phyloP scores from a whole-genome alignment of 2,113 vertebrate genomes.

The Mixornis gularis region DNA sequence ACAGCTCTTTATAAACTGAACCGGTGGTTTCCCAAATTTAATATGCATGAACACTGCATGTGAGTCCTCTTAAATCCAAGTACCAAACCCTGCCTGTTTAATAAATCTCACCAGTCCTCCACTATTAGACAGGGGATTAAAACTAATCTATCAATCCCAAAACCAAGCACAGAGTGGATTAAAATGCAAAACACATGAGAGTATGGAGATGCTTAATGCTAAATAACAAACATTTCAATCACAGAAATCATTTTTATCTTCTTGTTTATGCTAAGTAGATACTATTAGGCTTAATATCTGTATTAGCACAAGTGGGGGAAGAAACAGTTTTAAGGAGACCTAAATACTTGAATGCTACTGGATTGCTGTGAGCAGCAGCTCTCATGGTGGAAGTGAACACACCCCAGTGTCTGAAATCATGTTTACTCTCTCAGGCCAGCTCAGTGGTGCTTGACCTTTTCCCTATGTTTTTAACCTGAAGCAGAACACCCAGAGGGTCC shows the following conservation, averaged over 20 bases:
- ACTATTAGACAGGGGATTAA: slow-evolving; percentile 83
- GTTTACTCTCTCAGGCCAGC: slow-evolving; percentile 53
- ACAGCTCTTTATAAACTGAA: slow-evolving; percentile 69
- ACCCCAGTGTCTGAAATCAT: slow-evolving; percentile 15
- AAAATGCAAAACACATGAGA: slow-evolving; percentile 77
- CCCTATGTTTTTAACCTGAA: slow-evolving; percentile 50
- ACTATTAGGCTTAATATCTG: slow-evolving; percentile 79
- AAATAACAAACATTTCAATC: slow-evolving; percentile 83
- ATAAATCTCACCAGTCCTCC: slow-evolving; percentile 80
- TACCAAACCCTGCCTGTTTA: slow-evolving; percentile 76
- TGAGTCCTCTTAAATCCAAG: slow-evolving; percentile 79
- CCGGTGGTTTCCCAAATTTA: slow-evolving; percentile 67
- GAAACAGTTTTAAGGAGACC: slow-evolving; percentile 65
- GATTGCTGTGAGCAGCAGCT: slow-evolving; percentile 1
- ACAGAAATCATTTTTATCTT: slow-evolving; percentile 81
- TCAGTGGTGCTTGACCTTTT: slow-evolving; percentile 46
- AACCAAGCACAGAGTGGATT: slow-evolving; percentile 80
- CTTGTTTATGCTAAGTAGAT: slow-evolving; percentile 82
- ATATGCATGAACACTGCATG: slow-evolving; percentile 74
- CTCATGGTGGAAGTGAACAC: background rate
- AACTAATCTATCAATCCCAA: slow-evolving; percentile 83
- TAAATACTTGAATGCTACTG: slow-evolving; percentile 57
- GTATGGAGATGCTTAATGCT: slow-evolving; percentile 77
- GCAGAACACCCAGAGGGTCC: background rate
- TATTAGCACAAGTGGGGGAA: slow-evolving; percentile 72